Evolutionary conservation across 2,113 vertebrate genomes (phyloP), one percentile per base, ranked within the genome.

Genomic region (Canis aureus): DNA sequence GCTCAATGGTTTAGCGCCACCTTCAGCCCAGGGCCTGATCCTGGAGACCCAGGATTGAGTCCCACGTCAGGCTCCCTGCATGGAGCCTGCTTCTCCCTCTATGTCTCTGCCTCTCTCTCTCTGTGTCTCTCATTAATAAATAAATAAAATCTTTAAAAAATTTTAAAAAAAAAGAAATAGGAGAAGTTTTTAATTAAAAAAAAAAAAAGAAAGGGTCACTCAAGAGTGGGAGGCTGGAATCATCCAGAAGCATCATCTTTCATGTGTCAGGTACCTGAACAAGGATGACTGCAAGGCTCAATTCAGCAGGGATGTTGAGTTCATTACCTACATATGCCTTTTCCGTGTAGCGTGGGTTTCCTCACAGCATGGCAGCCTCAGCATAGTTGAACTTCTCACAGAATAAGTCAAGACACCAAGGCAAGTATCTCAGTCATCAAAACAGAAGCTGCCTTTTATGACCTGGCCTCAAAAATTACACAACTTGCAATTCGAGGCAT

Each of bases 391-490:
- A 55, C 8, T 23, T 91, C 32, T 16, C 15, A 43, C 29, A 8
- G 23, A 7, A 43, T 12, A 49, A 29, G n/a, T 74, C 38, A 66
- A 38, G 23, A 43, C 38, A 60, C 80, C 57, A 67, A 7, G 53
- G 32, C 59, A 93, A 60, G 11, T 16, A 35, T 66, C 12, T 29
- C 53, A 57, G 27, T 25, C 53, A 89, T 59, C 29, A 43, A 89
- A 76, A 51, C 23, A 57, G 35, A 84, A 93, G 35, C n/a, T 62
- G 51, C 11, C 76, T 80, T 60, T 71, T 55, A 87, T 43, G 66
- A 38, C 67, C 78, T 82, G n/a, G 43, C 57, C n/a, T 95, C 74
- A 20, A 55, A 95, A 91, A 71, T 53, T 55, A 38, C 13, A 32
- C 57, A 76, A 23, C 82, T 81, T 51, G 9, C 20, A 29, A 64